Conservation (phyloP, 2,113 vertebrate genomes). For the Pitta sordida region DNA sequence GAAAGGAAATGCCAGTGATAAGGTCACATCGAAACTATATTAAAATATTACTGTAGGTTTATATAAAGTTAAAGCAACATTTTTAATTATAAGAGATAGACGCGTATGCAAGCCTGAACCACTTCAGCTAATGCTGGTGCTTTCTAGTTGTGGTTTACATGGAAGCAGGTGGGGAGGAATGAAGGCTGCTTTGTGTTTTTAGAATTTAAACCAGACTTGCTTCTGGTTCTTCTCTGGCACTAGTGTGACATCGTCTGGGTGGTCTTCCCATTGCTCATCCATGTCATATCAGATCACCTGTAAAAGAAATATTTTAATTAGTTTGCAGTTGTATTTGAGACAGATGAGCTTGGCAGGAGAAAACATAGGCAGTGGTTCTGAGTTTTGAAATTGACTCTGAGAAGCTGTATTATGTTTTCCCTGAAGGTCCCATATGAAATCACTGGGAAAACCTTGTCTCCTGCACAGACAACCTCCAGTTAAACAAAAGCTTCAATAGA, state of each 20-base stretch:
- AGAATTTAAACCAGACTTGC: background rate
- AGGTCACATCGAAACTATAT: background rate
- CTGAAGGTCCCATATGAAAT: background rate
- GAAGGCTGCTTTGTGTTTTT: background rate
- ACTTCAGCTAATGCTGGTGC: background rate
- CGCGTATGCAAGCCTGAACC: background rate
- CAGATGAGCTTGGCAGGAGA: background rate
- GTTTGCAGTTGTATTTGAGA: background rate
- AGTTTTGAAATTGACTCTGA: background rate
- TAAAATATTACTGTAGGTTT: background rate
- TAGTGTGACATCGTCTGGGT: background rate
- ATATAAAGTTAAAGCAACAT: background rate
- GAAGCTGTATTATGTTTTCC: background rate
- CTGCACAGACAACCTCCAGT: background rate
- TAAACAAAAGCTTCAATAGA: conserved; percentile 1
- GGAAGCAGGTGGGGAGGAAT: conserved; percentile 4
- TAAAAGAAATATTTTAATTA: background rate
- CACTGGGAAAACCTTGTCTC: background rate
- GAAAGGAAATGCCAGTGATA: background rate
- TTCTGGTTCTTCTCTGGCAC: conserved; percentile 35
- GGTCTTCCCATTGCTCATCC: background rate
- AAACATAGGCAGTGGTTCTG: background rate
- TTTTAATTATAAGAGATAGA: background rate
- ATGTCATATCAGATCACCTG: conserved; percentile 2
- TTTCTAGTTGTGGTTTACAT: background rate